Evolutionary conservation across 2,888 invertebrate genomes (phyloP).

Genomic region (Ectemnius continuus): DNA sequence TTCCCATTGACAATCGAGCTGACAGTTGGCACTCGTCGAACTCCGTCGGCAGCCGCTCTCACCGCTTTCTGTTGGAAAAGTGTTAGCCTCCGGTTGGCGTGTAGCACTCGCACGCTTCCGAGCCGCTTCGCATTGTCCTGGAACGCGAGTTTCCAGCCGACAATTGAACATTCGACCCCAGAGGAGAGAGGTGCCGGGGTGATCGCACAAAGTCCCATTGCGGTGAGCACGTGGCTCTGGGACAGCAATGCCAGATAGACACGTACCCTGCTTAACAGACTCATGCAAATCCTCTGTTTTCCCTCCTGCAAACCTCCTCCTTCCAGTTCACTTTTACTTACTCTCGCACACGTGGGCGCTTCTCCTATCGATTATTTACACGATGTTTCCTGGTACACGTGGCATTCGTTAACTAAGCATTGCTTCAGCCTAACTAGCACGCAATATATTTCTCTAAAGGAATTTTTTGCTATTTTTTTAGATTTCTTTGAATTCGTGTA

Average conservation of each 20-base stretch:
- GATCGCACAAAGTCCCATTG: constrained; percentile 5
- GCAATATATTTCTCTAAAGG: no score
- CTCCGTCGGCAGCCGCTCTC: no score
- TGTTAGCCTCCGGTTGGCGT: no score
- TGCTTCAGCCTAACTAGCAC: no score
- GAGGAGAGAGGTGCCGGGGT: background rate
- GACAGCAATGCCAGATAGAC: background rate
- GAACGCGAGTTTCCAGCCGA: constrained; percentile 3
- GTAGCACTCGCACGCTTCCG: no score
- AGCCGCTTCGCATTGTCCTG: background rate
- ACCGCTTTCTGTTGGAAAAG: no score
- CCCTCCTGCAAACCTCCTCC: background rate
- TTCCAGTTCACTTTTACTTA: background rate
- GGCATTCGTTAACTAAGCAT: no score
- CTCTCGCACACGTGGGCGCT: background rate
- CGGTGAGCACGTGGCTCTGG: background rate
- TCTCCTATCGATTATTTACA: background rate
- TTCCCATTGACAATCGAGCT: background rate
- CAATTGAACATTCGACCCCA: background rate
- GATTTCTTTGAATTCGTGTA: no score
- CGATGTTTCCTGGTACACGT: background rate
- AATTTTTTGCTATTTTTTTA: no score
- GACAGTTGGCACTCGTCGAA: constrained; percentile 5
- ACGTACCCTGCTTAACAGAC: background rate
- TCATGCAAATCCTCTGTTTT: background rate